These are phyloP conservation scores for Pasiphila rectangulata DNA, from an alignment of 2,888 invertebrate species.

Conservation along the genomic window DNA sequence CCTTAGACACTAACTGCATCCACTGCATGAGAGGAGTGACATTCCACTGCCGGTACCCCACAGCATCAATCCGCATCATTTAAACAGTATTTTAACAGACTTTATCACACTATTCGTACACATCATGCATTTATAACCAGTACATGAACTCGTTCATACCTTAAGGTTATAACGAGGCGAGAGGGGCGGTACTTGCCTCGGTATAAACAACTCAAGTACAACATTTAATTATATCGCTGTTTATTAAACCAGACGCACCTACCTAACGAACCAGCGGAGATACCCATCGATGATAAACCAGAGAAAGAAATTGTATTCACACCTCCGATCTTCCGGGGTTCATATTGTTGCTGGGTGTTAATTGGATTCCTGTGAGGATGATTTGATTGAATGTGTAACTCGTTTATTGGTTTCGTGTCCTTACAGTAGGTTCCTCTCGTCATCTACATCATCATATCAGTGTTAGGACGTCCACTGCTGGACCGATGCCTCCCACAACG, in stretches of 20 bases:
- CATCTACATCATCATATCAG: too few relatives aligned
- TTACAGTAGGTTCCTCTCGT: too few relatives aligned
- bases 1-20: too few relatives aligned
- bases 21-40: too few relatives aligned
- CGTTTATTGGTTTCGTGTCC: too few relatives aligned
- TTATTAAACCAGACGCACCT: conserved; percentile 73
- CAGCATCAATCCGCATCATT: too few relatives aligned
- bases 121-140: conserved; percentile 26
- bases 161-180: conserved; percentile 57
- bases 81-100: too few relatives aligned
- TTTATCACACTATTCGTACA: conserved; percentile 18
- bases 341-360: conserved; percentile 16
- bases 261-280: conserved; percentile 50
- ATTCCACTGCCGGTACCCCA: too few relatives aligned
- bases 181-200: conserved; percentile 57
- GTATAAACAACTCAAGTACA: conserved; percentile 76
- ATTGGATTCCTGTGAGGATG: conserved; percentile 3
- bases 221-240: conserved; percentile 79
- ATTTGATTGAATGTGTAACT: conserved; percentile 3
- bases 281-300: conserved; percentile 60
- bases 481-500: too few relatives aligned
- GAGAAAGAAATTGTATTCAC: conserved; percentile 66
- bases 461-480: too few relatives aligned
- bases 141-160: conserved; percentile 63
- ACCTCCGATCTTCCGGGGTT: conserved; percentile 49